Evolutionary conservation across 2,888 invertebrate genomes (phyloP).

Genomic region (Cryptosula pallasiana): DNA sequence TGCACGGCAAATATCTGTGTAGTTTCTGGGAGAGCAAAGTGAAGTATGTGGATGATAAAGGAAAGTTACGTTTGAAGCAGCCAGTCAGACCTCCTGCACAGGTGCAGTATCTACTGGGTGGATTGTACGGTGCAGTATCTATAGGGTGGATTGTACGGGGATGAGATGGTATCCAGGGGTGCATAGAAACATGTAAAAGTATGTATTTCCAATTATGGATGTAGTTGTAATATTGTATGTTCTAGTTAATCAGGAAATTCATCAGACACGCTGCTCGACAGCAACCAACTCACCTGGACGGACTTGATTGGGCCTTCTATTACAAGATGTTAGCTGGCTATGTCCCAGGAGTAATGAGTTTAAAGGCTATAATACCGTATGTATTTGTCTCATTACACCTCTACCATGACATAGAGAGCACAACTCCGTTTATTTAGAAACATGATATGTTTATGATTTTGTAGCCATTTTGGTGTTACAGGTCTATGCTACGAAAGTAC

Average conservation of each 20-base stretch:
- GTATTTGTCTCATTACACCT: not conserved
- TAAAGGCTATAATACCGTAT: not conserved
- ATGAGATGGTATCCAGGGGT: too few species aligned
- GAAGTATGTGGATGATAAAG: not conserved
- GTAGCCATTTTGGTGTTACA: too few species aligned
- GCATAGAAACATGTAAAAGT: too few species aligned
- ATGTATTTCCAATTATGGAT: too few species aligned
- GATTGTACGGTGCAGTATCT: too few species aligned
- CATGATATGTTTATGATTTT: too few species aligned
- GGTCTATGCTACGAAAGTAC: not conserved
- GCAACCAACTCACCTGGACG: slow-evolving; percentile 2
- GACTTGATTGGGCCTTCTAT: not conserved
- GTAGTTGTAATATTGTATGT: too few species aligned
- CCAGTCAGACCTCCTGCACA: not conserved
- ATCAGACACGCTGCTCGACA: not conserved
- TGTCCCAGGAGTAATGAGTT: not conserved
- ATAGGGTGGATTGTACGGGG: too few species aligned
- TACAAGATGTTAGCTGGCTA: not conserved
- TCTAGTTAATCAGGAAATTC: slow-evolving; percentile 8
- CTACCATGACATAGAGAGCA: too few species aligned
- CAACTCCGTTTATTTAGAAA: too few species aligned
- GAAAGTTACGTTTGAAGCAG: not conserved
- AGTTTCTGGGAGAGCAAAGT: slow-evolving; percentile 4
- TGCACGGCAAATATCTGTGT: slow-evolving; percentile 18
- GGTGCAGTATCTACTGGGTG: too few species aligned